A percentile compares a stretch with the other conserved stretches of the same genome.
Evolutionary conservation across 1,140 invertebrate genomes (phyloP).

Genomic region (Eupristina koningsbergeri): DNA sequence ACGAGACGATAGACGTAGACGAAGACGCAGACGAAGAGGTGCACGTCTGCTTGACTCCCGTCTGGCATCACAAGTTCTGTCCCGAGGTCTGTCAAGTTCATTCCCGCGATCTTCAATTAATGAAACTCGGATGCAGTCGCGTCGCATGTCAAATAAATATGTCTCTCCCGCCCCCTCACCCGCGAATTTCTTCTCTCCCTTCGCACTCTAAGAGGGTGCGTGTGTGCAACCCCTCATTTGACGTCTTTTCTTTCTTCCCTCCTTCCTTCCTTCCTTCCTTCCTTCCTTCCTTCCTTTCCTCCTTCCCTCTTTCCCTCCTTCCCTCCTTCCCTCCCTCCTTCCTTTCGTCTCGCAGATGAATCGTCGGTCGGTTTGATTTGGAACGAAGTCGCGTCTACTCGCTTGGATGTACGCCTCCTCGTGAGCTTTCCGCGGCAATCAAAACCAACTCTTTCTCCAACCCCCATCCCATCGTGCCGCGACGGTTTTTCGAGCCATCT

Average conservation of each 20-base stretch:
- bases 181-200: not conserved
- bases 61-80: conserved; percentile 59
- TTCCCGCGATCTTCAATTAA: conserved; percentile 75
- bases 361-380: conserved; percentile 57
- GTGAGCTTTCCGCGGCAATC: conserved; percentile 39
- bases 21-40: not conserved
- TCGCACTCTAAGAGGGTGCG: not conserved
- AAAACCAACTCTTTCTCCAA: conserved; percentile 26
- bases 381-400: conserved; percentile 59
- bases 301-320: not conserved
- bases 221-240: not conserved
- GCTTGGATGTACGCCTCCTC: conserved; percentile 54
- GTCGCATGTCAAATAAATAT: conserved; percentile 75
- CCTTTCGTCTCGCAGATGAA: conserved; percentile 47
- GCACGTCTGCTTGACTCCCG: conserved; percentile 64
- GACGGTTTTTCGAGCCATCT: conserved; percentile 26
- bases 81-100: conserved; percentile 69
- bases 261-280: too few species aligned
- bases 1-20: conserved; percentile 39
- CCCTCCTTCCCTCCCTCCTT: conserved; percentile 8
- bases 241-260: conserved; percentile 46
- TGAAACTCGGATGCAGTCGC: conserved; percentile 74
- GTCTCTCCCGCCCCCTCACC: conserved; percentile 61
- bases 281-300: conserved; percentile 32
- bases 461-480: not conserved